Base-by-base conservation (phyloP, 23 tunicate genomes). In the Aplidium turbinatum region DNA sequence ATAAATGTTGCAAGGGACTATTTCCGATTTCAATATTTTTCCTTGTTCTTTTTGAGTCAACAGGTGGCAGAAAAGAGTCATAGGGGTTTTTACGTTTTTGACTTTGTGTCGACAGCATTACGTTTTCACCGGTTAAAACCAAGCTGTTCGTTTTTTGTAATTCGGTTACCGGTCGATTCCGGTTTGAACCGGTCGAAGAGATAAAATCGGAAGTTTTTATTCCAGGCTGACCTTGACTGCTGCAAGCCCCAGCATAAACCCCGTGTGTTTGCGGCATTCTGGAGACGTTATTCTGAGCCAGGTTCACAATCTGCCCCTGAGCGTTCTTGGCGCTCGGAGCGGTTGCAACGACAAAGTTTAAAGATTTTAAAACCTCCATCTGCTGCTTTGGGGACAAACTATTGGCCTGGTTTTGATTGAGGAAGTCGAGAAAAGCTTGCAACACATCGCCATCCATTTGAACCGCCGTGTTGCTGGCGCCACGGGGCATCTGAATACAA, bases 281-380 rank as follows among this genome's bases (percentile, higher is more conserved):
- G 29, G 5, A 67, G 4, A 53, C 33, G 32, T 26, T 35, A 4
- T 31, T 58, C 11, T 32, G 11, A 26, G 33, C 2, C 0, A 55
- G 28, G 11, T 81, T 70, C 0, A 33, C 73, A n/a, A n/a, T n/a
- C n/a, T n/a, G n/a, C n/a, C n/a, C n/a, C n/a, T n/a, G n/a, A n/a
- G n/a, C n/a, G n/a, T n/a, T n/a, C n/a, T n/a, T n/a, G 31, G 87
- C 79, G 42, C 58, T 81, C 33, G 72, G 57, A 27, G 72, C 77
- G 1, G 87, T 81, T 52, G 87, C 87, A 9, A 88, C 86, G 46
- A 78, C 52, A 11, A 88, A 78, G 5, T 87, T 87, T 35, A 88
- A 68, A 2, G 96, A 88, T 33, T 76, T 79, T 13, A 88, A 56
- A 19, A 81, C 50, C 7, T 69, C 62, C 13, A 88, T 58, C 33